Conservation (phyloP, 2,888 invertebrate species). For the Electrophaes corylata region DNA sequence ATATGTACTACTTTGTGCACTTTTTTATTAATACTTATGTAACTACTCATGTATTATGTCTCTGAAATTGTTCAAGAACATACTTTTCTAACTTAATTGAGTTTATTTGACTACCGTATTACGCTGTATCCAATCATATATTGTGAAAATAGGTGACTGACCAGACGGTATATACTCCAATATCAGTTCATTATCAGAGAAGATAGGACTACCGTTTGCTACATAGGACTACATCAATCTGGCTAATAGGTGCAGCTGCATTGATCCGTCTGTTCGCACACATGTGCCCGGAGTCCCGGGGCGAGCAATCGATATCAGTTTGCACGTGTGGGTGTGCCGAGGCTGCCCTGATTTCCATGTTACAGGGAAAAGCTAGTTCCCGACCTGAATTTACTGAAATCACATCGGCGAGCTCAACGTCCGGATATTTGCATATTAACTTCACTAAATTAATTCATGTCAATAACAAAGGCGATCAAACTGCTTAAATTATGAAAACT, state of each 20-base stretch:
- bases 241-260: constrained; percentile 42
- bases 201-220: constrained; percentile 30
- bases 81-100: not conserved
- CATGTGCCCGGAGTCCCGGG: constrained; percentile 30
- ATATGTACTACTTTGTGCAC: not conserved
- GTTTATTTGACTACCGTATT: not conserved
- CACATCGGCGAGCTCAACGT: constrained; percentile 8
- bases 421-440: constrained; percentile 11
- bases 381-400: constrained; percentile 21
- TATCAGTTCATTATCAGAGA: constrained; percentile 28
- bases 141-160: constrained; percentile 13
- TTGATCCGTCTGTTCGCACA: constrained; percentile 39
- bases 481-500: not conserved
- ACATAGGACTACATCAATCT: constrained; percentile 37
- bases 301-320: constrained; percentile 33
- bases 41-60: not conserved
- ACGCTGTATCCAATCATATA: not conserved
- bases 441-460: not conserved
- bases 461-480: not conserved
- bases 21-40: no score
- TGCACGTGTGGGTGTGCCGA: constrained; percentile 33
- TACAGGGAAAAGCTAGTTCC: constrained; percentile 28
- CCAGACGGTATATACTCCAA: constrained; percentile 6
- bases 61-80: not conserved
- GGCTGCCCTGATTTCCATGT: constrained; percentile 40